phyloP scores from a whole-genome alignment of 2,797 vertebrate species.

The Champsocephalus esox region DNA sequence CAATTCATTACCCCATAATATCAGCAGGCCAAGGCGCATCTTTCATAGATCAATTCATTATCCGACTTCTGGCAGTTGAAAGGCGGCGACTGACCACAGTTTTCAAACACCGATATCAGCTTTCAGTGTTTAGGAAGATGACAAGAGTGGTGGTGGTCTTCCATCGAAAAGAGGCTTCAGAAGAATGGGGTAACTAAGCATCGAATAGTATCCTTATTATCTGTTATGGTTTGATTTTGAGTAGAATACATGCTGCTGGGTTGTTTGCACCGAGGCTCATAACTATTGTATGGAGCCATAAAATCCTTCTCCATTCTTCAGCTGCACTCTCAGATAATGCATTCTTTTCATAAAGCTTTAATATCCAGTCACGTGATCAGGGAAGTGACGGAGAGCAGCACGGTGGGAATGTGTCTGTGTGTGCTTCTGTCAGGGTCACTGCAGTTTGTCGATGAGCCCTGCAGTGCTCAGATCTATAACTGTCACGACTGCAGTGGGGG shows the following conservation, averaged over 20 bases:
- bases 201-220: conserved; percentile 42
- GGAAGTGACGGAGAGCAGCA: conserved; percentile 24
- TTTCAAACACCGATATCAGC: conserved; percentile 70
- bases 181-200: conserved; percentile 52
- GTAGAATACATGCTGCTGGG: conserved; percentile 20
- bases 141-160: conserved; percentile 65
- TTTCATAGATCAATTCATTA: conserved; percentile 83
- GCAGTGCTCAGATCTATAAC: conserved; percentile 15
- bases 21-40: conserved; percentile 72
- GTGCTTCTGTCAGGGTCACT: conserved; percentile 6
- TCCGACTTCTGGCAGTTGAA: conserved; percentile 76
- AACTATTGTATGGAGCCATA: conserved; percentile 62
- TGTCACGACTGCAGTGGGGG: conserved; percentile 21
- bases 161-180: conserved; percentile 51
- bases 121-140: conserved; percentile 75
- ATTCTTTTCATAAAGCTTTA: conserved; percentile 64
- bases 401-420: conserved; percentile 4
- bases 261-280: conserved; percentile 52
- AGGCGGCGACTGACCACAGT: conserved; percentile 77
- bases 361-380: conserved; percentile 56
- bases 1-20: conserved; percentile 81
- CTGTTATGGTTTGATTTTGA: conserved; percentile 52
- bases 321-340: conserved; percentile 59
- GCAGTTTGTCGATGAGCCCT: conserved; percentile 2
- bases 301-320: conserved; percentile 54